These are phyloP conservation scores for Bubo bubo DNA, from an alignment of 2,113 vertebrate species.

Conservation along the genomic window DNA sequence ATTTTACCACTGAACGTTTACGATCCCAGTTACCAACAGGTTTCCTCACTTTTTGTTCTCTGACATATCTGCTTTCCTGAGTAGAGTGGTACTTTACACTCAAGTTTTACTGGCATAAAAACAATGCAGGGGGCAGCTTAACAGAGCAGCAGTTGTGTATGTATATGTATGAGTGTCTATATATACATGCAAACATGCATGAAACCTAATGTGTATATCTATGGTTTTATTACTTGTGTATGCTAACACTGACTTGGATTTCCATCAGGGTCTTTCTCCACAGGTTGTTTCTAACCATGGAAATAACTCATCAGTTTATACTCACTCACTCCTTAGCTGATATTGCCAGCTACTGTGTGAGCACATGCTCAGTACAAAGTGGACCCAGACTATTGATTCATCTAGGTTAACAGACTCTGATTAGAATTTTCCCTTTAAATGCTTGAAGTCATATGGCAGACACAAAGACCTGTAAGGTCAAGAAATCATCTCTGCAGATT, in stretches of 20 bases:
- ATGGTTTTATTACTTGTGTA: not conserved
- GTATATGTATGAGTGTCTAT: fast-evolving
- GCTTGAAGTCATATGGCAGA: not conserved
- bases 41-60: not conserved
- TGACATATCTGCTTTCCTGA: not conserved
- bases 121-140: not conserved
- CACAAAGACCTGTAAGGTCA: not conserved
- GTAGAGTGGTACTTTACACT: not conserved
- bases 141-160: not conserved
- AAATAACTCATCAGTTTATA: not conserved
- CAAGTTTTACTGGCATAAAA: not conserved
- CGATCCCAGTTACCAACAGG: not conserved
- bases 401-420: not conserved
- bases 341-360: not conserved
- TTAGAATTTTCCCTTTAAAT: not conserved
- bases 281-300: fast-evolving
- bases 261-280: not conserved
- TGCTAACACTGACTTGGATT: not conserved
- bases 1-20: not conserved
- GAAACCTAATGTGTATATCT: not conserved
- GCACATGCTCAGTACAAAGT: fast-evolving
- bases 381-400: not conserved
- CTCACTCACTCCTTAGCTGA: not conserved
- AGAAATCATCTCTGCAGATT: not conserved
- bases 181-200: fast-evolving